Evolutionary conservation across 2,888 invertebrate genomes (phyloP).

Genomic region (Metopia argyrocephala): DNA sequence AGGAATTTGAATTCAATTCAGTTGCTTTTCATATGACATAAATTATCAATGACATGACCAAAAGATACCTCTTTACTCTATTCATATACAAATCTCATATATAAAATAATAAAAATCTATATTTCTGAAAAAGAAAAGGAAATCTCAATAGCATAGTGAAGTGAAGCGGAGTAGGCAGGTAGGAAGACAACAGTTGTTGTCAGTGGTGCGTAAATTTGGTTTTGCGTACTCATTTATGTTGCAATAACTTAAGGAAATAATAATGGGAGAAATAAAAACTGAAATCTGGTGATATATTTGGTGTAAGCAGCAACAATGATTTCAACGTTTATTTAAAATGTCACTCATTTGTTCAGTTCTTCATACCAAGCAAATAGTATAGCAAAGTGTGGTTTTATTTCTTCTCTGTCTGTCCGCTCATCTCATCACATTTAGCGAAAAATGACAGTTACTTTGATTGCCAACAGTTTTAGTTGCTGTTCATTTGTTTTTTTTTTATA

Average conservation of each 20-base stretch:
- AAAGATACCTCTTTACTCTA: conserved; percentile 45
- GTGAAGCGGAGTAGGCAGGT: neutral
- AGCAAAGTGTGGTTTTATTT: neutral
- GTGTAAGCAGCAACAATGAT: conserved; percentile 52
- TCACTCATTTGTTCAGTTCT: conserved; percentile 40
- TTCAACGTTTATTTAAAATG: conserved; percentile 52
- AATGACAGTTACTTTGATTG: conserved; percentile 61
- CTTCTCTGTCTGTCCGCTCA: conserved; percentile 5
- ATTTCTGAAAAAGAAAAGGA: neutral
- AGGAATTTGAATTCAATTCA: conserved; percentile 76
- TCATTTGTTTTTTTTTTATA: neutral
- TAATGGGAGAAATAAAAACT: conserved; percentile 48
- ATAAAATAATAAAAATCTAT: conserved; percentile 7
- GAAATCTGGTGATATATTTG: conserved; percentile 44
- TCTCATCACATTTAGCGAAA: conserved; percentile 57
- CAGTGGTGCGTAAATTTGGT: conserved; percentile 59
- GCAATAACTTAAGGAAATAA: conserved; percentile 30
- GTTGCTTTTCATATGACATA: conserved; percentile 73
- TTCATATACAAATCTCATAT: conserved; percentile 22
- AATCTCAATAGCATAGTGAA: neutral
- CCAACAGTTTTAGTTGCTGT: conserved; percentile 35
- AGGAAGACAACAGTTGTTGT: conserved; percentile 3
- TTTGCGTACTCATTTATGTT: conserved; percentile 49
- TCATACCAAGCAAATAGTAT: neutral
- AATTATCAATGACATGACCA: conserved; percentile 75